Evolutionary conservation across 1,140 invertebrate species (phyloP).

Genomic region (Nephila pilipes): DNA sequence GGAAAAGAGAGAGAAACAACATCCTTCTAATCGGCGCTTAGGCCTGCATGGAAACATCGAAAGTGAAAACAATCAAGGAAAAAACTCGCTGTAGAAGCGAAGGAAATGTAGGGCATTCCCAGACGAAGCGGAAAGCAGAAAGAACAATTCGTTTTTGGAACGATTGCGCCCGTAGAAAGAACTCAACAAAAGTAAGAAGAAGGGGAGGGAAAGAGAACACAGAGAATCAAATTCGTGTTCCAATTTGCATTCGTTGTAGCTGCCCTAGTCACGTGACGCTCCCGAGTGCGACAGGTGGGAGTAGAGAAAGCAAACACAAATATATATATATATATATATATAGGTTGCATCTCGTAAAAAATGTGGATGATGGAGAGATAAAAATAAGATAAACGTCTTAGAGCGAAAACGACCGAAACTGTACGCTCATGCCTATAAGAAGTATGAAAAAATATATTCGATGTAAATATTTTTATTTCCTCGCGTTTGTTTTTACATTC

Average conservation of each 20-base stretch:
- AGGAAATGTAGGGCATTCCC: conserved; percentile 13
- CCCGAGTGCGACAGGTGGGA: conserved; percentile 42
- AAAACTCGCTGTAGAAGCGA: neutral
- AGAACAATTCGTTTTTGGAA: conserved; percentile 56
- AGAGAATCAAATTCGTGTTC: conserved; percentile 57
- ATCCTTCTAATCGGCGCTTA: conserved; percentile 12
- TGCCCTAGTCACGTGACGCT: conserved; percentile 44
- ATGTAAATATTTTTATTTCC: neutral
- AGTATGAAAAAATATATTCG: neutral
- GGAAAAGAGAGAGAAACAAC: neutral
- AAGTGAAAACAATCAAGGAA: conserved; percentile 28
- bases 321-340: neutral
- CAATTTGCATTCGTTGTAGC: conserved; percentile 52
- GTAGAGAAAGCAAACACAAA: conserved; percentile 10
- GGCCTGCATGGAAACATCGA: conserved; percentile 1
- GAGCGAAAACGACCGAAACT: neutral
- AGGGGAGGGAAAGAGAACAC: neutral
- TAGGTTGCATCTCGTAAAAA: neutral
- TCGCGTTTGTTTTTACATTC: neutral
- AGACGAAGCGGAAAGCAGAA: conserved; percentile 26
- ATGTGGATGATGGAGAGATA: conserved; percentile 6
- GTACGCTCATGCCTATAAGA: neutral
- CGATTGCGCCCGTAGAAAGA: conserved; percentile 34
- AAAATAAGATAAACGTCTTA: conserved; percentile 42
- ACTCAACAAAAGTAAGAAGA: neutral